These are phyloP conservation scores for Polypedilum pembai DNA, from an alignment of 1,140 invertebrate genomes.

Conservation along the genomic window DNA sequence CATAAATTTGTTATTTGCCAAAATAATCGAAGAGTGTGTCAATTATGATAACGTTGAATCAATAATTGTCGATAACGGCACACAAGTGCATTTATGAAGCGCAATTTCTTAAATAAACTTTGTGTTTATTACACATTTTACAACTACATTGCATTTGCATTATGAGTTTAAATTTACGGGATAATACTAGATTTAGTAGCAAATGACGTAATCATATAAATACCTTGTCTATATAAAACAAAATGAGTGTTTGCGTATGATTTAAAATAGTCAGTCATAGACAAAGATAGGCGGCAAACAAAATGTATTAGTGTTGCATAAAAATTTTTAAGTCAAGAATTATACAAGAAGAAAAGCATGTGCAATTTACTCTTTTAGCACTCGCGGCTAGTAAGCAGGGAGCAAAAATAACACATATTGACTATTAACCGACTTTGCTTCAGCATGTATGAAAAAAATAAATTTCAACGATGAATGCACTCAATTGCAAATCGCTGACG, in stretches of 20 bases:
- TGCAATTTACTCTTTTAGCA: slow-evolving; percentile 1
- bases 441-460: neutral
- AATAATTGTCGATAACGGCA: neutral
- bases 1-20: neutral
- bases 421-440: neutral
- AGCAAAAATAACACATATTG: neutral
- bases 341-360: neutral
- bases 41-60: too few relatives aligned
- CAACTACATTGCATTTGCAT: too few relatives aligned
- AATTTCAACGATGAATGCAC: slow-evolving; percentile 7
- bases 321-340: neutral
- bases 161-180: neutral
- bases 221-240: neutral
- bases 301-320: neutral
- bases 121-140: too few relatives aligned
- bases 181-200: neutral
- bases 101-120: neutral
- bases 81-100: neutral
- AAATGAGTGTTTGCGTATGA: neutral
- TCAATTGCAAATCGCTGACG: neutral
- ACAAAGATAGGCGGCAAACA: neutral
- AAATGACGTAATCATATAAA: neutral
- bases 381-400: neutral
- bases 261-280: neutral
- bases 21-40: neutral